Conservation (phyloP, 2,888 invertebrate genomes). For the Aromia moschata region DNA sequence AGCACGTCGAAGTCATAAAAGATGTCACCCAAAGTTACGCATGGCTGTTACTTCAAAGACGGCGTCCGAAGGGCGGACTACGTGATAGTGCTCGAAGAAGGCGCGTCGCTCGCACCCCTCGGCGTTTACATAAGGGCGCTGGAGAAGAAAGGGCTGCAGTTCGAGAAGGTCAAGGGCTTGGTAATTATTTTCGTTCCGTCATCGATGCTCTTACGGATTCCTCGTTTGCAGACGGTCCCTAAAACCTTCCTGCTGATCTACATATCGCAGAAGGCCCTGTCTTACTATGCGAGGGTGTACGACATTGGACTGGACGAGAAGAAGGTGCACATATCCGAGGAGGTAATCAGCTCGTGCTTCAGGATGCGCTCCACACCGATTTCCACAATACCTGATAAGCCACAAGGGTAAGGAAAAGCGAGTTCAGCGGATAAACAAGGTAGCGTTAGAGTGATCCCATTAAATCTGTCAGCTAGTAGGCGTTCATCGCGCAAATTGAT, state of each 20-base stretch:
- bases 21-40: background rate
- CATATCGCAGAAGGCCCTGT: conserved; percentile 50
- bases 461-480: too few species aligned
- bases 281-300: conserved; percentile 46
- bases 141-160: conserved; percentile 33
- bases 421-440: too few species aligned
- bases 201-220: background rate
- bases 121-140: conserved; percentile 32
- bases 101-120: conserved; percentile 27
- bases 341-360: conserved; percentile 4
- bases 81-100: conserved; percentile 32
- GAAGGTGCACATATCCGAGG: conserved; percentile 17
- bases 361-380: conserved; percentile 12
- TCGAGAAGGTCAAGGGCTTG: conserved; percentile 30
- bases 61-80: conserved; percentile 34
- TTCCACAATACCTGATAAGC: conserved; percentile 2
- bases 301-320: conserved; percentile 44
- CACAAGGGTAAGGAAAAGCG: conserved; percentile 12
- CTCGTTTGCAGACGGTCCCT: conserved; percentile 20
- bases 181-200: conserved; percentile 24
- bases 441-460: too few species aligned
- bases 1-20: too few species aligned
- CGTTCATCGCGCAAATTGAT: too few species aligned
- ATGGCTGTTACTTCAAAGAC: conserved; percentile 25
- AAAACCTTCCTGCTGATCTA: conserved; percentile 44